Conservation (phyloP, 2,797 vertebrate species). For the Sardinella longiceps region DNA sequence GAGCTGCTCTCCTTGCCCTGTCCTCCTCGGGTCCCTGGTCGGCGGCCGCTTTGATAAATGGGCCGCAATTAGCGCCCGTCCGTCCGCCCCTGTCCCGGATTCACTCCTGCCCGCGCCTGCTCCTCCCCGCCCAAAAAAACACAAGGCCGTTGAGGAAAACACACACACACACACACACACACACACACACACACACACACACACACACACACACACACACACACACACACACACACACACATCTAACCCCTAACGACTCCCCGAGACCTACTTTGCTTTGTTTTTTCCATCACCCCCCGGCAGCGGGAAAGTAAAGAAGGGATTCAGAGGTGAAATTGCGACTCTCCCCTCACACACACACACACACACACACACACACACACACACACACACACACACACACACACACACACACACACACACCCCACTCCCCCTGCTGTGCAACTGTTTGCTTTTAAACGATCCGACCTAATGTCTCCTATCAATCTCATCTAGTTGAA, state of each 20-base stretch:
- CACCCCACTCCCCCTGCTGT: background rate
- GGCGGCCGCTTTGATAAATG: conserved; percentile 77
- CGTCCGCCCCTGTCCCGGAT: conserved; percentile 77
- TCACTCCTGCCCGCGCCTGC: conserved; percentile 55
- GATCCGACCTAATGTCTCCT: background rate
- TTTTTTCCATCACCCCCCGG: conserved; percentile 14
- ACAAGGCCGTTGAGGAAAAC: conserved; percentile 51
- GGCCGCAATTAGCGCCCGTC: conserved; percentile 77
- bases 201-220: conserved; percentile 10
- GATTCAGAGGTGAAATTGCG: background rate
- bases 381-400: too few relatives aligned
- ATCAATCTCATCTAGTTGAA: background rate
- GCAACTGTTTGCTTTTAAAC: background rate
- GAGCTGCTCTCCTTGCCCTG: conserved; percentile 72
- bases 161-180: conserved; percentile 40
- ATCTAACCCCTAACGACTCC: conserved; percentile 27
- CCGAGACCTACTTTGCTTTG: conserved; percentile 33
- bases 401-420: too few relatives aligned
- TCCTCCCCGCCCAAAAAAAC: conserved; percentile 56
- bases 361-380: too few relatives aligned
- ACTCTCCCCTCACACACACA: too few relatives aligned
- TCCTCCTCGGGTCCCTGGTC: conserved; percentile 70
- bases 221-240: background rate
- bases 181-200: conserved; percentile 29
- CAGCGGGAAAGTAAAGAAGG: background rate